Evolutionary conservation across 2,888 invertebrate genomes (phyloP), one percentile per base, ranked within the genome.

Genomic region (Archips xylosteana): DNA sequence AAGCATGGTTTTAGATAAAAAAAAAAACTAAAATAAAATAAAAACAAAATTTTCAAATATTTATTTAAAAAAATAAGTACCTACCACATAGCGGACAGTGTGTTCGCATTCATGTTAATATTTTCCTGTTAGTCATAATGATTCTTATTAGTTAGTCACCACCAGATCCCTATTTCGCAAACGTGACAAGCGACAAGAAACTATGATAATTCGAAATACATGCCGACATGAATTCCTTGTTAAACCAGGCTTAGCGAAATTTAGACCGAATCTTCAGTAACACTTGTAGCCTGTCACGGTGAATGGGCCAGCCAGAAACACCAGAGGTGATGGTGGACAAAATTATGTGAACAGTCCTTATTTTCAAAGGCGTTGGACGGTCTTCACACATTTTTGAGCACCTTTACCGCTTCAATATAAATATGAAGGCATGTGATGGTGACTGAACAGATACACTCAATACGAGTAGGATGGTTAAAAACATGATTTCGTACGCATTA

Each of bases 21-120:
- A 34, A 32, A n/a, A 2, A 80, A 75, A 71, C 34, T 34, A 57
- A 67, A 76, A 75, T 68, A 45, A 77, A 79, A 77, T 73, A 80
- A 81, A 79, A 80, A 81, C 79, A 78, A 76, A 76, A 61, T 71
- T 75, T 75, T 70, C 78, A 80, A 77, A 76, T 78, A 75, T 85
- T 85, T 82, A 82, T 83, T 82, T 76, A 75, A 78, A 81, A 78
- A 77, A 71, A 69, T 79, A 78, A 78, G 76, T 87, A 87, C 85
- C 86, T 85, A 87, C 86, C 76, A 81, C 78, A 78, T 69, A 12
- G 12, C 51, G 47, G 36, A 36, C 60, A 42, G n/a, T 15, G 49
- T 62, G 39, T n/a, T 45, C 32, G 57, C 49, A 59, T 49, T 23
- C 15, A 15, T 54, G 15, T 54, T 34, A 71, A 51, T 39, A 39